These are phyloP conservation scores for Ctenoplectra terminalis DNA, from an alignment of 1,140 invertebrate genomes.

Conservation along the genomic window DNA sequence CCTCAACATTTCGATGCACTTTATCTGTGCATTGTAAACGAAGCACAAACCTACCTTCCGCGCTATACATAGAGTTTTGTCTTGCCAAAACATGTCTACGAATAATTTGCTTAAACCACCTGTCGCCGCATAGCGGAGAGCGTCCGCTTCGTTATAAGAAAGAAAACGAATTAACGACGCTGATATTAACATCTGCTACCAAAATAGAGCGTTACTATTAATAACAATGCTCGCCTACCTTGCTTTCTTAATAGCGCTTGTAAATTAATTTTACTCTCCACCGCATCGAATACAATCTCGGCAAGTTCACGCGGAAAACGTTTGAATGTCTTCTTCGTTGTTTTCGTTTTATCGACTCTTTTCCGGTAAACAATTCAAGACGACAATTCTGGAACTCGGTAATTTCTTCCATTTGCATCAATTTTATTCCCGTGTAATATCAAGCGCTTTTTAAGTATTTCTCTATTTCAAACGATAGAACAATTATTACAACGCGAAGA, in stretches of 20 bases:
- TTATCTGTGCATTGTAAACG: slow-evolving; percentile 22
- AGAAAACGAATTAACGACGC: slow-evolving; percentile 46
- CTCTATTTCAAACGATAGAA: no score
- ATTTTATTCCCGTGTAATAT: background rate
- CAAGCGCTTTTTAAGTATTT: no score
- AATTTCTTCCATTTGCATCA: no score
- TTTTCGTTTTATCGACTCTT: background rate
- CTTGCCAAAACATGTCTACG: slow-evolving; percentile 48
- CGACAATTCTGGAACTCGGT: background rate
- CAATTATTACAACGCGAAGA: no score
- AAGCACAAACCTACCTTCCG: background rate
- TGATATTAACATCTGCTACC: slow-evolving; percentile 42
- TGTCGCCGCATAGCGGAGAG: slow-evolving; percentile 27
- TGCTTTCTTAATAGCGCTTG: slow-evolving; percentile 40
- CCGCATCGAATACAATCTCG: background rate
- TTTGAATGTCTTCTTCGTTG: background rate
- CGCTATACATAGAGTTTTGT: slow-evolving; percentile 48
- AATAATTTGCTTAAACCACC: slow-evolving; percentile 49
- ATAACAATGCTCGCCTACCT: slow-evolving; percentile 24
- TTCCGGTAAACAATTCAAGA: background rate
- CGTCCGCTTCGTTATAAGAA: slow-evolving; percentile 42
- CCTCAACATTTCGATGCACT: background rate
- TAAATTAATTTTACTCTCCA: slow-evolving; percentile 20
- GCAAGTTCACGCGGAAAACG: background rate
- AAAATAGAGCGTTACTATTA: slow-evolving; percentile 44